A percentile compares a stretch with the other conserved stretches of the same genome.
phyloP scores from a whole-genome alignment of 2,888 invertebrate species.

The Cephus spinipes region DNA sequence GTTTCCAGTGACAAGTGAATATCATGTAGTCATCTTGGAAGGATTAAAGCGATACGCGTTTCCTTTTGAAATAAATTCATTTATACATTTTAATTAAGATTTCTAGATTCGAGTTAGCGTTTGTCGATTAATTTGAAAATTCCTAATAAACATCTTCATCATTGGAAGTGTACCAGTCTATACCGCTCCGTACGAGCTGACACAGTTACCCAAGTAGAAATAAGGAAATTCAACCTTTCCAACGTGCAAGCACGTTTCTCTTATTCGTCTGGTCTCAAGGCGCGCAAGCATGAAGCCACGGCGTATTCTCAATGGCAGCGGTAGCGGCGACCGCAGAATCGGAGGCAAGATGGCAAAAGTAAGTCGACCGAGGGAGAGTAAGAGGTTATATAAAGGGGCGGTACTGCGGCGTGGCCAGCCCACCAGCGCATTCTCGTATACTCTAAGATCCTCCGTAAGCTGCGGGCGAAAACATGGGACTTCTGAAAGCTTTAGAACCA shows the following conservation, averaged over 20 bases:
- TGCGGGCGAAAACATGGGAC: constrained; percentile 5
- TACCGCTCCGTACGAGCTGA: neutral
- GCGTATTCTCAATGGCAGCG: neutral
- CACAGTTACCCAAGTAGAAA: neutral
- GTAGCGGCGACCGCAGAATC: constrained; percentile 53
- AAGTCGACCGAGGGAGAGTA: constrained; percentile 49
- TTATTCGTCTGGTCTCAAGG: neutral
- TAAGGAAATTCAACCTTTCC: neutral
- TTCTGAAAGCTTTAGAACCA: neutral
- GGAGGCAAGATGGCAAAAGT: constrained; percentile 64
- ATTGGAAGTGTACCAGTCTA: neutral
- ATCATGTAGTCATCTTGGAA: neutral
- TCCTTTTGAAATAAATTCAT: neutral
- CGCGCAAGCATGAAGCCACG: neutral
- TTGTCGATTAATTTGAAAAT: neutral
- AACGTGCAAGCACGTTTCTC: neutral
- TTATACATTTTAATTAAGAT: neutral
- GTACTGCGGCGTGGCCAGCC: constrained; percentile 61
- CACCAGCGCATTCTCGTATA: constrained; percentile 58
- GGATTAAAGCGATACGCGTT: neutral
- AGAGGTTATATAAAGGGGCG: constrained; percentile 48
- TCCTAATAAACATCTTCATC: neutral
- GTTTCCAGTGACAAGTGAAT: too few species aligned
- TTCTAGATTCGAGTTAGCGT: neutral
- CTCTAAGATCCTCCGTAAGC: constrained; percentile 14